These are phyloP conservation scores for Lates japonicus DNA, from an alignment of 2,797 vertebrate species.

Conservation along the genomic window DNA sequence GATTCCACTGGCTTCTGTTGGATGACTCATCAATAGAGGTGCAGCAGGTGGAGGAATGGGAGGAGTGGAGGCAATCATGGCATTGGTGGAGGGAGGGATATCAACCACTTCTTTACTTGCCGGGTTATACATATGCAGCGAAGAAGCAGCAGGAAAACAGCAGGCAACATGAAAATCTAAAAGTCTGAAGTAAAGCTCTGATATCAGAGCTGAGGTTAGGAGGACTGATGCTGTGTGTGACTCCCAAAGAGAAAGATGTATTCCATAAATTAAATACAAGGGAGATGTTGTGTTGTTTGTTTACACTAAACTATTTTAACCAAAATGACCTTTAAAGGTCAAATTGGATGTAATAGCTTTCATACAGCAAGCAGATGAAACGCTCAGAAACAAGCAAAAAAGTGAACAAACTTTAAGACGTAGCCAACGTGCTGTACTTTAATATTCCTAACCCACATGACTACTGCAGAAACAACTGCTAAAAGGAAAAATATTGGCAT, in stretches of 20 bases:
- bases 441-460: not conserved
- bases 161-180: not conserved
- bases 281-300: not conserved
- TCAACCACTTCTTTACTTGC: conserved; percentile 89
- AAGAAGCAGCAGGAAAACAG: conserved; percentile 39
- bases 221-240: not conserved
- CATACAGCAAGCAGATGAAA: conserved; percentile 39
- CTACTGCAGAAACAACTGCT: not conserved
- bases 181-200: not conserved
- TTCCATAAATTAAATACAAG: not conserved
- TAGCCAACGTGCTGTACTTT: no score
- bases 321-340: conserved; percentile 5
- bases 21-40: conserved; percentile 93
- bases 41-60: conserved; percentile 82
- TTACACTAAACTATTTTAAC: not conserved
- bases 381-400: conserved; percentile 20
- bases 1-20: conserved; percentile 98
- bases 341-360: conserved; percentile 18
- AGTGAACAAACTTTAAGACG: conserved; percentile 24
- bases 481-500: conserved; percentile 2
- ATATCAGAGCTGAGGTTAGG: not conserved
- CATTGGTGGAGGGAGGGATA: conserved; percentile 82
- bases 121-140: conserved; percentile 93
- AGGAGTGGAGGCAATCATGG: conserved; percentile 87
- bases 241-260: not conserved